A percentile compares a stretch with the other conserved stretches of the same genome.
These are phyloP conservation scores for Diachrysia chrysitis DNA, from an alignment of 2,888 invertebrate species.

Conservation along the genomic window DNA sequence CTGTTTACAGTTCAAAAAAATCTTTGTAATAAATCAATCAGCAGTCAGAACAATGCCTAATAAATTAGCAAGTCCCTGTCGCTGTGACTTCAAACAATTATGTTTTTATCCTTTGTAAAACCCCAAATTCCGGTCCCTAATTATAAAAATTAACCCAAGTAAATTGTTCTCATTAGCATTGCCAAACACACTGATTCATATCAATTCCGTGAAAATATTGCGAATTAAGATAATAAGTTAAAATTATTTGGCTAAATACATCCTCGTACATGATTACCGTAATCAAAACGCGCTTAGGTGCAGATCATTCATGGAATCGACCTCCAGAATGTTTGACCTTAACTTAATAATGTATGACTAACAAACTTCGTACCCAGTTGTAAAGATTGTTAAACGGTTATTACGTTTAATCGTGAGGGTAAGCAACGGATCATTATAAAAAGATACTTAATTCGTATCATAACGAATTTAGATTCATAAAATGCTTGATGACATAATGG, in stretches of 20 bases:
- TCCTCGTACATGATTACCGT: constrained; percentile 42
- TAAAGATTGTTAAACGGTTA: constrained; percentile 77
- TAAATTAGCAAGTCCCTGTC: constrained; percentile 24
- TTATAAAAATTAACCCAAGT: constrained; percentile 48
- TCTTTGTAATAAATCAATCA: background rate
- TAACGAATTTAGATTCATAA: constrained; percentile 86
- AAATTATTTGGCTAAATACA: constrained; percentile 55
- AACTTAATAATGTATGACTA: constrained; percentile 43
- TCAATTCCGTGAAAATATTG: constrained; percentile 48
- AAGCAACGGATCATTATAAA: constrained; percentile 80
- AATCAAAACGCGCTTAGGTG: constrained; percentile 60
- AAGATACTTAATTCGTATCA: constrained; percentile 82
- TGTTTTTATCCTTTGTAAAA: constrained; percentile 27
- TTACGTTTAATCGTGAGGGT: constrained; percentile 80
- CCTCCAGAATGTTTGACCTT: constrained; percentile 29
- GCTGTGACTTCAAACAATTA: constrained; percentile 22
- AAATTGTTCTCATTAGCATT: constrained; percentile 49
- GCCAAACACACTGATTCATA: constrained; percentile 52
- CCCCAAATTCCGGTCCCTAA: constrained; percentile 33
- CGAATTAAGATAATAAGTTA: constrained; percentile 48
- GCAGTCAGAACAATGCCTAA: constrained; percentile 10
- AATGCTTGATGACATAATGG: constrained; percentile 88
- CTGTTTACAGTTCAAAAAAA: background rate
- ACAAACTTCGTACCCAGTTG: constrained; percentile 45
- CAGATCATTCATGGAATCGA: constrained; percentile 38